phyloP scores from a whole-genome alignment of 2,888 invertebrate species.

The Rugalucina vietnamica region DNA sequence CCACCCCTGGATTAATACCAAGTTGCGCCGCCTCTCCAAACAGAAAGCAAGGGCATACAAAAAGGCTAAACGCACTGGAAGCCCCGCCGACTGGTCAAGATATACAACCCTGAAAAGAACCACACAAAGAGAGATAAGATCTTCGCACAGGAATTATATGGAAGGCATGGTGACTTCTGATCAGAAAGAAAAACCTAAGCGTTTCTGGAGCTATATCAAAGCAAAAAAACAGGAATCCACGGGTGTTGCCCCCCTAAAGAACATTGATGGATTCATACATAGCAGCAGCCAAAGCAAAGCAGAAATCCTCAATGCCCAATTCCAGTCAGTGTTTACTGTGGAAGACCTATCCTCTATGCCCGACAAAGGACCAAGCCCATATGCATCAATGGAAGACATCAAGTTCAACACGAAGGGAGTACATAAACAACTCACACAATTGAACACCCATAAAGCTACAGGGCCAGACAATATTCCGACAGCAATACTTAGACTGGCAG shows the following conservation, averaged over 20 bases:
- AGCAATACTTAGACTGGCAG: constrained; percentile 7
- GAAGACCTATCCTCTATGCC: constrained; percentile 12
- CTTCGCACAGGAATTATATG: not conserved
- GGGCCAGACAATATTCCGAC: constrained; percentile 24
- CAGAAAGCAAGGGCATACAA: constrained; percentile 16
- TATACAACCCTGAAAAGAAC: not conserved
- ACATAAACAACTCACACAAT: not conserved
- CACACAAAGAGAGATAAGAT: not conserved
- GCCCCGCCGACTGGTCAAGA: not conserved
- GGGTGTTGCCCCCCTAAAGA: constrained; percentile 17
- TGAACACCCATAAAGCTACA: constrained; percentile 36
- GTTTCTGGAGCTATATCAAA: constrained; percentile 16
- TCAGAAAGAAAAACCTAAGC: not conserved
- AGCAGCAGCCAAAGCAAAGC: not conserved
- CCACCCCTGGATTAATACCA: constrained; percentile 7
- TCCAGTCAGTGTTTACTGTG: not conserved
- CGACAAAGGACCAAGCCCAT: constrained; percentile 15
- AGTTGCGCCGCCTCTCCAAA: not conserved
- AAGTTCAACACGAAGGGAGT: constrained; percentile 1
- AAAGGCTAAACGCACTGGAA: constrained; percentile 10
- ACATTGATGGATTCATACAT: constrained; percentile 16
- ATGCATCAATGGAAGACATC: constrained; percentile 12
- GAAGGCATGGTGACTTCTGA: not conserved
- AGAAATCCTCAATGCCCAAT: constrained; percentile 20
- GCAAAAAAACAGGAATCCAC: constrained; percentile 6